Evolutionary conservation across 2,888 invertebrate genomes (phyloP), one percentile per base, ranked within the genome.

Genomic region (Schizotus pectinicornis): DNA sequence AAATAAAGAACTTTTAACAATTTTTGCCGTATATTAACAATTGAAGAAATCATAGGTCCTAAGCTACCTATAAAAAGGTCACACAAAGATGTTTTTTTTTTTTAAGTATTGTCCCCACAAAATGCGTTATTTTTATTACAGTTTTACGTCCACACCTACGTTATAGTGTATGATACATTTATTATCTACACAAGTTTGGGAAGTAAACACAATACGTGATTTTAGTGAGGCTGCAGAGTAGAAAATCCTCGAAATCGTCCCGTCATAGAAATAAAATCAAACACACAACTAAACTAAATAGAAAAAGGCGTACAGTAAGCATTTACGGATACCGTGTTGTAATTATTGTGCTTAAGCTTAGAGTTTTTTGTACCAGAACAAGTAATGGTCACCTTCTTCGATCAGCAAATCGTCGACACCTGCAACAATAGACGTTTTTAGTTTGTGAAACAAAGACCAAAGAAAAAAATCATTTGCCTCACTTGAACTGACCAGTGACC

Each of bases 281-380:
- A 41, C 41, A 49, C 33, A 22, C 42, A 38, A 51, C 52, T 38
- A 50, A n/a, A 55, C 36, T 35, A 59, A 54, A 50, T 22, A 42
- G 38, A 50, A 59, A 50, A 45, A 54, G 59, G 54, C 59, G 54
- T 49, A 59, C 55, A 52, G 52, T 49, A 58, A 42, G 47, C 9
- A 36, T 39, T 39, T 31, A 13, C 48, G 39, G 45, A 58, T 48
- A 51, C 31, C 38, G 35, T 48, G n/a, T 11, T 33, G 9, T 8
- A 36, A 38, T 46, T 8, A 39, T 54, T 37, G 56, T 53, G 45
- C 43, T 52, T 38, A 33, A 34, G 42, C 63, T 88, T 89, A 94
- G 81, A 94, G 84, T 81, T 94, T 93, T 83, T 94, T 94, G 82
- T 94, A 94, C 94, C 94, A 94, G 81, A 94, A 94, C 45, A 94